phyloP scores from a whole-genome alignment of 2,113 vertebrate species.

The Zapus hudsonius region DNA sequence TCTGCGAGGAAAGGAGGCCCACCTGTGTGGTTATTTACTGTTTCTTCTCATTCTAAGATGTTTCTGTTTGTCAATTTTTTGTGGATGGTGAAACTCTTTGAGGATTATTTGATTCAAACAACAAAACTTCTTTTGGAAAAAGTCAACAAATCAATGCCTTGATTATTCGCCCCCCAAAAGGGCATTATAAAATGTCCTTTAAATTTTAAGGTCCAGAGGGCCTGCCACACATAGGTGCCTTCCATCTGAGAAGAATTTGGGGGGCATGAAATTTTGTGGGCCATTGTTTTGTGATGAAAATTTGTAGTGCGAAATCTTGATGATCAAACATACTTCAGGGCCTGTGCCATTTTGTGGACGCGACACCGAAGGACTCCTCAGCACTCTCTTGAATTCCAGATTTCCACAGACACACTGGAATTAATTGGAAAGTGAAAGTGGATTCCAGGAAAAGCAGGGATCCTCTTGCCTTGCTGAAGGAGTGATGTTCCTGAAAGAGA shows the following conservation, averaged over 20 bases:
- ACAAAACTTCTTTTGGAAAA: background rate
- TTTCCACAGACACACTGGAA: constrained; percentile 11
- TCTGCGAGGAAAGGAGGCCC: background rate
- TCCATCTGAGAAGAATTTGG: background rate
- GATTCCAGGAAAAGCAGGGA: background rate
- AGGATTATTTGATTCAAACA: background rate
- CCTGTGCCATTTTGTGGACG: background rate
- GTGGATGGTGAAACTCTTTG: background rate
- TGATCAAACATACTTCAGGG: background rate
- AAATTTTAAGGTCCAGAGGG: background rate
- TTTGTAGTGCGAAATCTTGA: background rate
- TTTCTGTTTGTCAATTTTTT: background rate
- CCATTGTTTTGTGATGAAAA: background rate
- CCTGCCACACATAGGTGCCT: background rate
- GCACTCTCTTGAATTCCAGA: background rate
- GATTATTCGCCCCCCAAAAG: background rate
- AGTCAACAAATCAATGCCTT: background rate
- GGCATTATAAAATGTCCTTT: background rate
- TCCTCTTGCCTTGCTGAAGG: background rate
- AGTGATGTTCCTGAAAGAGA: background rate
- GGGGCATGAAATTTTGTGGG: background rate
- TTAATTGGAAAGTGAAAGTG: background rate
- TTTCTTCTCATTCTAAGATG: background rate
- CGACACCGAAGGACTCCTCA: background rate
- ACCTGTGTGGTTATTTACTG: background rate